A percentile compares a stretch with the other conserved stretches of the same genome.
Conservation (phyloP, 2,797 vertebrate genomes). For the Anas bernieri region DNA sequence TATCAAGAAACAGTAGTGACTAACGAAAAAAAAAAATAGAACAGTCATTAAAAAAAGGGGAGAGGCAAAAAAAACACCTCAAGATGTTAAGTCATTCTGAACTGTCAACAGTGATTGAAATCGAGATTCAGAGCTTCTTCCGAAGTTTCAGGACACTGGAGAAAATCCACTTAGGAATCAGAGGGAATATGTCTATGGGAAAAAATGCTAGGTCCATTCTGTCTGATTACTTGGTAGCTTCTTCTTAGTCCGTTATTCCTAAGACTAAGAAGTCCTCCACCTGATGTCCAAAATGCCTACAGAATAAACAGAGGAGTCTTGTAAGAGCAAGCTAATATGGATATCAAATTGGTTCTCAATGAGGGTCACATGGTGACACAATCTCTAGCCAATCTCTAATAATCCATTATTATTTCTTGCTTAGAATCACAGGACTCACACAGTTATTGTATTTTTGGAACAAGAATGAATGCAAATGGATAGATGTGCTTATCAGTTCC, state of each 20-base stretch:
- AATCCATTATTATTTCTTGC: not conserved
- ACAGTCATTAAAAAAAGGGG: not conserved
- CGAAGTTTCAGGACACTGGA: not conserved
- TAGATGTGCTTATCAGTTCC: not conserved
- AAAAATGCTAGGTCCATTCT: not conserved
- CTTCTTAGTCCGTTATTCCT: not conserved
- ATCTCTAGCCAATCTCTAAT: not conserved
- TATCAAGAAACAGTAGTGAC: slow-evolving; percentile 3
- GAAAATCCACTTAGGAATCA: not conserved
- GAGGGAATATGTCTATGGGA: not conserved
- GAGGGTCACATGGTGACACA: not conserved
- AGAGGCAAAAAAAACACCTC: not conserved
- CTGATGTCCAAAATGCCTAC: not conserved
- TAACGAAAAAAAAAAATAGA: not conserved
- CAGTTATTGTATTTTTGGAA: not conserved
- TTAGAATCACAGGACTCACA: not conserved
- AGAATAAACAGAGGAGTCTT: not conserved
- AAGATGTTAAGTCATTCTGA: not conserved
- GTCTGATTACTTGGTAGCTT: not conserved
- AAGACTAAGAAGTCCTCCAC: not conserved
- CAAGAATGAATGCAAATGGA: not conserved
- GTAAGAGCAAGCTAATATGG: not conserved
- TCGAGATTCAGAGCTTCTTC: not conserved
- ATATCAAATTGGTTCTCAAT: not conserved
- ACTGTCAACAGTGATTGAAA: not conserved